phyloP scores from a whole-genome alignment of 2,113 vertebrate genomes.

The Ophiodon elongatus region DNA sequence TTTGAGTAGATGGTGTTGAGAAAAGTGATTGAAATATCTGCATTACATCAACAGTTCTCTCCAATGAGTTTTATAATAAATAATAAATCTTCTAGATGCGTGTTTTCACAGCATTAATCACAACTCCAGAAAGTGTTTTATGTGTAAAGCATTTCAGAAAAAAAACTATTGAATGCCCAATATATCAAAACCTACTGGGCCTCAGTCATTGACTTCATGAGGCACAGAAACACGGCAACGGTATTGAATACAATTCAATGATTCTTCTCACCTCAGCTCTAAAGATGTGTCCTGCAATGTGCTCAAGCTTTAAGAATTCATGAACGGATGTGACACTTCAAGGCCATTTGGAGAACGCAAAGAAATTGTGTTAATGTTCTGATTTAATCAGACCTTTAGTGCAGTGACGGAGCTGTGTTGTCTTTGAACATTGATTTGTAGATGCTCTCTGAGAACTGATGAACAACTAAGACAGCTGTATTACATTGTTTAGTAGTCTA shows the following conservation, averaged over 20 bases:
- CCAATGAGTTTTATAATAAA: not conserved
- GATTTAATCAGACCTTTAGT: conserved; percentile 20
- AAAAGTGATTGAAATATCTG: conserved; percentile 14
- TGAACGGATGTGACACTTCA: conserved; percentile 10
- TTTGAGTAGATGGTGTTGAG: not conserved
- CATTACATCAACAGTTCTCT: conserved; percentile 10
- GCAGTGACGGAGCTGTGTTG: not conserved
- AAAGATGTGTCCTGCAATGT: conserved; percentile 12
- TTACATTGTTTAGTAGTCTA: not conserved
- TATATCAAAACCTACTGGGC: not conserved
- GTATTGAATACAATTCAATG: conserved; percentile 22
- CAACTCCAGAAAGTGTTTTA: not conserved
- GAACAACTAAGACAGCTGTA: not conserved
- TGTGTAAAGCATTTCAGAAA: conserved; percentile 5
- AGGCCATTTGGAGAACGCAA: not conserved
- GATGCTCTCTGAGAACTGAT: not conserved
- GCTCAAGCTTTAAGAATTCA: conserved; percentile 22
- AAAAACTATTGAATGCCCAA: not conserved
- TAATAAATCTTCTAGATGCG: conserved; percentile 18
- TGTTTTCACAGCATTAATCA: conserved; percentile 9
- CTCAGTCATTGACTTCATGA: not conserved
- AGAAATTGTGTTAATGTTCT: conserved; percentile 8
- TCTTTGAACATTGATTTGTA: conserved; percentile 29
- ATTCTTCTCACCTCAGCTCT: conserved; percentile 18
- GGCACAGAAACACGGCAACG: conserved; percentile 18